Percentiles rank a stretch among this genome's conserved stretches.
phyloP scores from a whole-genome alignment of 2,797 vertebrate genomes.

The Acestrorhynchus altus region DNA sequence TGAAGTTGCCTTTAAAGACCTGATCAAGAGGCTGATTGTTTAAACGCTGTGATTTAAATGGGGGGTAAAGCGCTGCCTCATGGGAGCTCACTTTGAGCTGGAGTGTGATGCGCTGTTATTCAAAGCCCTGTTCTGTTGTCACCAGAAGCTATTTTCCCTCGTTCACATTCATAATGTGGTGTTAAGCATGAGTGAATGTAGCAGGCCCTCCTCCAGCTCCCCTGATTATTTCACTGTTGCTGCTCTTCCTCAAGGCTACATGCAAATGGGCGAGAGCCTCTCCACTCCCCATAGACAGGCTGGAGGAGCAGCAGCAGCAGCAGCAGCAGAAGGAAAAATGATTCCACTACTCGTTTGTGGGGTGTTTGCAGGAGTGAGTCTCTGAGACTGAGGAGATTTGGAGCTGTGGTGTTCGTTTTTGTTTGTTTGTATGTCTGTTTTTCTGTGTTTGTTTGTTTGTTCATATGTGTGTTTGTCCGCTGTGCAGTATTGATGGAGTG shows the following conservation, averaged over 20 bases:
- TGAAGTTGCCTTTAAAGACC: slow-evolving; percentile 49
- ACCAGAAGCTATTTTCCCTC: neutral
- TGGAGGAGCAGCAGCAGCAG: neutral
- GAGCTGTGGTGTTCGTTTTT: slow-evolving; percentile 29
- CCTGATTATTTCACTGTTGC: slow-evolving; percentile 1
- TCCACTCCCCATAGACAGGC: neutral
- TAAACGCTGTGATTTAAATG: slow-evolving; percentile 24
- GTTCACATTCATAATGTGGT: neutral
- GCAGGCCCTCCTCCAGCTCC: slow-evolving; percentile 5
- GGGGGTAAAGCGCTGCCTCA: slow-evolving; percentile 8
- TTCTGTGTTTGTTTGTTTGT: slow-evolving; percentile 26
- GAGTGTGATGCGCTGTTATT: neutral
- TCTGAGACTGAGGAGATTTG: neutral
- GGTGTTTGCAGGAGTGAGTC: neutral
- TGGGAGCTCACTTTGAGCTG: neutral
- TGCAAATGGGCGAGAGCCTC: neutral
- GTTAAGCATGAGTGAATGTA: neutral
- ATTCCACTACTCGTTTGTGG: neutral
- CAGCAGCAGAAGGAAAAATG: neutral
- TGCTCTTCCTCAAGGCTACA: slow-evolving; percentile 6
- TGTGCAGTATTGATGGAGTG: slow-evolving; percentile 84
- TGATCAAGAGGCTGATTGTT: slow-evolving; percentile 40
- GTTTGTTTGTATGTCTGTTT: neutral
- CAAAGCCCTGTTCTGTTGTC: slow-evolving; percentile 6
- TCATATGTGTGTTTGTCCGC: slow-evolving; percentile 39